phyloP scores from a whole-genome alignment of 1,140 invertebrate genomes.

The Druon quercuslanigerum region DNA sequence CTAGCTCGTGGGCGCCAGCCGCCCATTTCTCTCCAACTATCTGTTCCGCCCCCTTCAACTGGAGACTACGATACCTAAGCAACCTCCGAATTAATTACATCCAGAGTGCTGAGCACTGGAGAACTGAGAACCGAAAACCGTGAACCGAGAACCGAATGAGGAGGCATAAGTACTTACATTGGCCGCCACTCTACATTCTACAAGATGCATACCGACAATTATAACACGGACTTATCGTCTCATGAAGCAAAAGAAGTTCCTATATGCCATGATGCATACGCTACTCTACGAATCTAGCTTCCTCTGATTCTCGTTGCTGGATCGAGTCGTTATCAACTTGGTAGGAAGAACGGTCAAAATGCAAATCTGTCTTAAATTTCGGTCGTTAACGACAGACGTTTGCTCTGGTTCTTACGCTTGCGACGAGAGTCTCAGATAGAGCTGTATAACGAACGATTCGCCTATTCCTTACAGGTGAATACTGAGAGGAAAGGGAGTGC shows the following conservation, averaged over 20 bases:
- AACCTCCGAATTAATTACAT: slow-evolving; percentile 61
- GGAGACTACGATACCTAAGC: slow-evolving; percentile 51
- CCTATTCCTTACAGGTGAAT: slow-evolving; percentile 39
- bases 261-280: not conserved
- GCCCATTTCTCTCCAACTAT: slow-evolving; percentile 36
- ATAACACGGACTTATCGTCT: slow-evolving; percentile 16
- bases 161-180: not conserved
- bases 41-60: slow-evolving; percentile 46
- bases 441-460: slow-evolving; percentile 35
- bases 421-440: slow-evolving; percentile 52
- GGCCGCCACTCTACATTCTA: not conserved
- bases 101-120: not conserved
- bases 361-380: slow-evolving; percentile 71
- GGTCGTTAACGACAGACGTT: slow-evolving; percentile 70
- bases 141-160: slow-evolving; percentile 25
- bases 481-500: slow-evolving; percentile 12
- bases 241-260: not conserved
- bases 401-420: slow-evolving; percentile 52
- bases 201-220: slow-evolving; percentile 20
- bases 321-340: slow-evolving; percentile 67
- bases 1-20: slow-evolving; percentile 44
- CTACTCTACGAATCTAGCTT: not conserved
- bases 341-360: slow-evolving; percentile 68
- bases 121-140: slow-evolving; percentile 2
- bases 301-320: slow-evolving; percentile 14